Evolutionary conservation across 2,888 invertebrate species (phyloP).

Genomic region (Uloborus plumipes): DNA sequence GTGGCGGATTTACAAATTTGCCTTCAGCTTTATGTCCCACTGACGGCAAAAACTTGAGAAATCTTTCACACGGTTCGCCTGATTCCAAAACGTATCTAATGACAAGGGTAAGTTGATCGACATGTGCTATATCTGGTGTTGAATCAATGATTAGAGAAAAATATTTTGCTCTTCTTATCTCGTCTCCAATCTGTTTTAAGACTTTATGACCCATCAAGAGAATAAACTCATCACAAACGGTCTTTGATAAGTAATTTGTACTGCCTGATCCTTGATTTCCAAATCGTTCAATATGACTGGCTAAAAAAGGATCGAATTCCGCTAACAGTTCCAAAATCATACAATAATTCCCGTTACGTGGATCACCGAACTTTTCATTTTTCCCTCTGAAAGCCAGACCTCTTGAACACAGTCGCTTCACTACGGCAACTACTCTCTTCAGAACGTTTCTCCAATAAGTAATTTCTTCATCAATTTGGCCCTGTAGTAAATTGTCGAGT

Average conservation of each 20-base stretch:
- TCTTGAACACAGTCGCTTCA: background rate
- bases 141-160: slow-evolving; percentile 10
- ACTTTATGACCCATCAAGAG: background rate
- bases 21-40: background rate
- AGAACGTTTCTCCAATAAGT: background rate
- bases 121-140: background rate
- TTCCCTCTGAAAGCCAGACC: background rate
- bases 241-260: background rate
- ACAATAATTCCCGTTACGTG: background rate
- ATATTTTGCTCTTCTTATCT: background rate
- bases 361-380: background rate
- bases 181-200: background rate
- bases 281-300: background rate
- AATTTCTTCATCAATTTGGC: too few species aligned
- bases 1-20: too few species aligned
- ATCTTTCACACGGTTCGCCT: slow-evolving; percentile 8
- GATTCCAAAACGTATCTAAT: background rate
- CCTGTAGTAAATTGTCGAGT: slow-evolving; percentile 1
- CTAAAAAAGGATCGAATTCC: background rate
- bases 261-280: background rate
- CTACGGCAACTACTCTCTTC: background rate
- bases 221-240: background rate
- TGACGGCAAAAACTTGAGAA: slow-evolving; percentile 7
- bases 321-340: background rate
- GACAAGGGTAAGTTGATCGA: background rate